Percentiles rank a stretch among this genome's conserved stretches.
Evolutionary conservation across 2,797 vertebrate species (phyloP).

Genomic region (Anabas testudineus): DNA sequence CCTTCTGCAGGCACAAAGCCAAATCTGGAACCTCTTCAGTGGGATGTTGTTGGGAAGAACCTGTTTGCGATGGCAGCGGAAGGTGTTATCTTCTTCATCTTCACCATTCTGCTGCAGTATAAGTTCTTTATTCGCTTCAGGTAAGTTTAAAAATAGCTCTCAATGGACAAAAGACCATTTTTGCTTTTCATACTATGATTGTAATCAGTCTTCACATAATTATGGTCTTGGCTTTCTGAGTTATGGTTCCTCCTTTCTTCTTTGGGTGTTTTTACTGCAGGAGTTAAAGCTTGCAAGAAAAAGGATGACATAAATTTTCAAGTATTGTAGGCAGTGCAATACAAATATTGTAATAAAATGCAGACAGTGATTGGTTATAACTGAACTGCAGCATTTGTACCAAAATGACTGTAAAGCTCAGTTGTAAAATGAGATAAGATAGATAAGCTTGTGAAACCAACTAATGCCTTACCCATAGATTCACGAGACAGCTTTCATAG

Average conservation of each 20-base stretch:
- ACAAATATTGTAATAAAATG: background rate
- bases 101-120: slow-evolving; percentile 91
- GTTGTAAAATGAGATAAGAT: background rate
- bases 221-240: background rate
- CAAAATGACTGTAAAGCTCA: no score
- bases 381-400: no score
- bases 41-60: slow-evolving; percentile 94
- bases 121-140: slow-evolving; percentile 82
- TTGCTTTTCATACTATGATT: no score
- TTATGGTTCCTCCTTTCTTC: no score
- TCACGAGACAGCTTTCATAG: background rate
- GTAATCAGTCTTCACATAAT: background rate
- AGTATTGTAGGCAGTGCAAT: no score
- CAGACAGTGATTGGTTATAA: background rate
- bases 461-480: background rate
- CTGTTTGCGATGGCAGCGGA: slow-evolving; percentile 90
- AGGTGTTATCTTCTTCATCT: slow-evolving; percentile 89
- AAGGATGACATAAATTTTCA: no score
- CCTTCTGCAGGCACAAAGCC: slow-evolving; percentile 82
- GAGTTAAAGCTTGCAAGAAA: no score
- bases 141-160: slow-evolving; percentile 62
- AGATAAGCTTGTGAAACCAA: background rate
- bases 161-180: background rate
- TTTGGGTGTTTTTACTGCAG: no score
- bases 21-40: slow-evolving; percentile 87